Evolutionary conservation across 2,113 vertebrate species (phyloP).

Genomic region (Dryoscopus gambensis): DNA sequence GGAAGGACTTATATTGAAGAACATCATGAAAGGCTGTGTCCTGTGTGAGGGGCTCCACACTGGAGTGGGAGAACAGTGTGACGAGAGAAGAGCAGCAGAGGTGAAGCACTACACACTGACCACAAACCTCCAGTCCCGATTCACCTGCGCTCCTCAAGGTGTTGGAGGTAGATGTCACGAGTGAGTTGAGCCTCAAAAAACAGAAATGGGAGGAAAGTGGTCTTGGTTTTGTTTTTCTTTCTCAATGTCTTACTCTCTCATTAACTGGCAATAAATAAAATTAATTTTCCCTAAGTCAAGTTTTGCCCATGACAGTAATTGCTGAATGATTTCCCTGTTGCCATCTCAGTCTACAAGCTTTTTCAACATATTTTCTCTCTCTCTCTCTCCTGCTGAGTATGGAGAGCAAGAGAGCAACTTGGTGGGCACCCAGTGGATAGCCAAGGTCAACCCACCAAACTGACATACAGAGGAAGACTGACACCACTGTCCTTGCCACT

Average conservation of each 20-base stretch:
- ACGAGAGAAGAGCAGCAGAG: background rate
- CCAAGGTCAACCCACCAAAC: background rate
- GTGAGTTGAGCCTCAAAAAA: background rate
- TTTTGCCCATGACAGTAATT: background rate
- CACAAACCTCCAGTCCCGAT: background rate
- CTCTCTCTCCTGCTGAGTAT: background rate
- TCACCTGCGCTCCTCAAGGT: fast-evolving
- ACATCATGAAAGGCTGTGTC: background rate
- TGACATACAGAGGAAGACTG: background rate
- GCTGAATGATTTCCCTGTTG: background rate
- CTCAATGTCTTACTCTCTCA: background rate
- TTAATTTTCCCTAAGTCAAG: background rate
- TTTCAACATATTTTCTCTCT: background rate
- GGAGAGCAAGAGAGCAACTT: background rate
- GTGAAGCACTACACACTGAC: background rate
- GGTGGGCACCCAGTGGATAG: background rate
- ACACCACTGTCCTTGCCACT: background rate
- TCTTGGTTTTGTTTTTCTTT: background rate
- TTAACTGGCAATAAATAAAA: background rate
- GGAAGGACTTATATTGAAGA: background rate
- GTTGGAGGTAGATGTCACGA: background rate
- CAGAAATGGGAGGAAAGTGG: background rate
- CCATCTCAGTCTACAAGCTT: background rate
- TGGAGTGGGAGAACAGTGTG: background rate
- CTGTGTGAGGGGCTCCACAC: background rate